Evolutionary conservation across 1,140 invertebrate species (phyloP).

Genomic region (Branchinecta lindahli): DNA sequence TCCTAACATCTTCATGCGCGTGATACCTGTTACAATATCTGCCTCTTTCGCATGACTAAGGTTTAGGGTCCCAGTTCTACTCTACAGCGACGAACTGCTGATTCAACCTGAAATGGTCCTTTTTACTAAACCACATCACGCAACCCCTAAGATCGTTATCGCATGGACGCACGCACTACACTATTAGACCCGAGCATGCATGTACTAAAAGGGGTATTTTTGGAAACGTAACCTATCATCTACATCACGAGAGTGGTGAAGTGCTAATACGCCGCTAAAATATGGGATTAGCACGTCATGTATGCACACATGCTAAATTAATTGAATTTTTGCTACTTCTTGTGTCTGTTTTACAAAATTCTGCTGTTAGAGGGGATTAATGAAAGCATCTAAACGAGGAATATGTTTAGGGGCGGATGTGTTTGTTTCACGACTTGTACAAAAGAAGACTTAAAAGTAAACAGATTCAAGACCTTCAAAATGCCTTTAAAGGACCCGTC

Average conservation of each 20-base stretch:
- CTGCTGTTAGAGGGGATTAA: too few relatives aligned
- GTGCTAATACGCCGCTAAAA: too few relatives aligned
- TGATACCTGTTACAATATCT: not conserved
- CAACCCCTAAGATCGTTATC: constrained; percentile 5
- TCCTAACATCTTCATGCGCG: too few relatives aligned
- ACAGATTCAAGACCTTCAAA: too few relatives aligned
- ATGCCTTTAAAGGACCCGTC: too few relatives aligned
- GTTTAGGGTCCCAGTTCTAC: not conserved
- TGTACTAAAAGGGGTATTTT: not conserved
- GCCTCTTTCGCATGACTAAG: not conserved
- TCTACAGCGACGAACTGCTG: not conserved
- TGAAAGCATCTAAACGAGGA: not conserved
- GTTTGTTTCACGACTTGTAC: too few relatives aligned
- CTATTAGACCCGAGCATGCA: not conserved
- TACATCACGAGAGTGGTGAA: not conserved
- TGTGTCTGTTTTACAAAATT: too few relatives aligned
- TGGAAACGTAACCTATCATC: not conserved
- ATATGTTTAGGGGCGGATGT: not conserved
- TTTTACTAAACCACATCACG: constrained; percentile 6
- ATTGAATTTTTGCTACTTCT: too few relatives aligned
- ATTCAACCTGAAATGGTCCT: not conserved
- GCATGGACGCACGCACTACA: not conserved
- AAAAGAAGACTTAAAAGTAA: too few relatives aligned
- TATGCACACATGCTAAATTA: too few relatives aligned
- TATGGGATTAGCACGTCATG: too few relatives aligned